Evolutionary conservation across 2,888 invertebrate genomes (phyloP), one percentile per base, ranked within the genome.

Genomic region (Pomacea canaliculata): DNA sequence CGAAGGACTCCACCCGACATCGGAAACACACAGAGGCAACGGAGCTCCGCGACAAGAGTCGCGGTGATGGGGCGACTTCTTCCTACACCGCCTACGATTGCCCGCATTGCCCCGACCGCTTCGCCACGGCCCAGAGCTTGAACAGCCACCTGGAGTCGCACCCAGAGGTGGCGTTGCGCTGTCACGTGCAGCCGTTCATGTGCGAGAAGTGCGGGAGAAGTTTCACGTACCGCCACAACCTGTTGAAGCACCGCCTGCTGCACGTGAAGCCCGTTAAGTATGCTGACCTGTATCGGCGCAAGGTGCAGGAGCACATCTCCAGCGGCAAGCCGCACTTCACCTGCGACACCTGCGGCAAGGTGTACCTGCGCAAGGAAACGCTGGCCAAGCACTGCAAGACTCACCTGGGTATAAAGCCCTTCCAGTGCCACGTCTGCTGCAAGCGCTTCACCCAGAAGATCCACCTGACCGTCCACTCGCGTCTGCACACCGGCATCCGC

Each of bases 121-220:
- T 79, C 27, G 79, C 79, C 68, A 79, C 79, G 4, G 79, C 79
- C 0, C 79, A 79, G 68, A 77, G 76, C 16, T 63, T 77, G n/a
- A 79, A 79, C 73, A 77, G 73, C 56, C 79, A 79, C 71, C 71
- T 79, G 65, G 79, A 79, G 23, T 65, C 77, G 0, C 79, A 79
- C 68, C 73, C 72, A 9, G 79, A 79, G 56, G 77, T 79, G n/a
- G 59, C 65, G 59, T 68, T 75, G 27, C 77, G 79, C 3, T 73
- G 77, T 19, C 79, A 79, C 69, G 79, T 79, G 48, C 79, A 79
- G 67, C 79, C 79, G 10, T 79, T 77, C 76, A 73, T 70, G 48
- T 79, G 79, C 49, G 69, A 73, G 67, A 73, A 70, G 9, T 79
- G 79, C 59, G 66, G 73, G 13, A 46, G 79, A 37, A 68, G 77